Percentiles rank a stretch among this genome's conserved stretches.
These are phyloP conservation scores for Oplegnathus fasciatus DNA, from an alignment of 2,113 vertebrate species.

Conservation along the genomic window DNA sequence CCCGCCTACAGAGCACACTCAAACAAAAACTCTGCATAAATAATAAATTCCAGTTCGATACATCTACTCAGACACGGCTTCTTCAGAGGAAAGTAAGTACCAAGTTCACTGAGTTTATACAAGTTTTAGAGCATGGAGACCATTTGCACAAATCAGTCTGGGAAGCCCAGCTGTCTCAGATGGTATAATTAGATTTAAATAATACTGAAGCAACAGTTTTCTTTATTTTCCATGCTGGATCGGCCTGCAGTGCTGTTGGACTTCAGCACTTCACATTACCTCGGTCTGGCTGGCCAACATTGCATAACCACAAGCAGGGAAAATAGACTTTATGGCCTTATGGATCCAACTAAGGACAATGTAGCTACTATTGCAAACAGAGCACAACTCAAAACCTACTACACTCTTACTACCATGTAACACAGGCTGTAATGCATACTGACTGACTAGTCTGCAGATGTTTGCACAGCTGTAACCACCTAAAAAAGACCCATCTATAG, in stretches of 20 bases:
- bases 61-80: neutral
- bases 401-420: constrained; percentile 2
- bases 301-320: constrained; percentile 52
- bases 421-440: constrained; percentile 1
- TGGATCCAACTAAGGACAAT: constrained; percentile 23
- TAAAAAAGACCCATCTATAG: neutral
- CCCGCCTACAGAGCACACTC: constrained; percentile 1
- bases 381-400: neutral
- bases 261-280: constrained; percentile 47
- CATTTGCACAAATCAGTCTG: constrained; percentile 1
- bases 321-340: constrained; percentile 46
- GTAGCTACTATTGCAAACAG: constrained; percentile 32
- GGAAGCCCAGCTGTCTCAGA: constrained; percentile 33
- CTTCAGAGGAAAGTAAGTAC: neutral
- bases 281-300: constrained; percentile 30
- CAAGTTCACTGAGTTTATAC: neutral
- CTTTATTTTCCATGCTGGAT: constrained; percentile 36
- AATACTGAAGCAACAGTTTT: constrained; percentile 46
- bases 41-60: neutral
- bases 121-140: neutral
- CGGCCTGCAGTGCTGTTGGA: constrained; percentile 17
- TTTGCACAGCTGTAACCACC: constrained; percentile 46
- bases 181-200: constrained; percentile 57
- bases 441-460: constrained; percentile 1
- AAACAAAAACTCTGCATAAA: neutral